Evolutionary conservation across 2,797 vertebrate species (phyloP).

Genomic region (Lemur catta): DNA sequence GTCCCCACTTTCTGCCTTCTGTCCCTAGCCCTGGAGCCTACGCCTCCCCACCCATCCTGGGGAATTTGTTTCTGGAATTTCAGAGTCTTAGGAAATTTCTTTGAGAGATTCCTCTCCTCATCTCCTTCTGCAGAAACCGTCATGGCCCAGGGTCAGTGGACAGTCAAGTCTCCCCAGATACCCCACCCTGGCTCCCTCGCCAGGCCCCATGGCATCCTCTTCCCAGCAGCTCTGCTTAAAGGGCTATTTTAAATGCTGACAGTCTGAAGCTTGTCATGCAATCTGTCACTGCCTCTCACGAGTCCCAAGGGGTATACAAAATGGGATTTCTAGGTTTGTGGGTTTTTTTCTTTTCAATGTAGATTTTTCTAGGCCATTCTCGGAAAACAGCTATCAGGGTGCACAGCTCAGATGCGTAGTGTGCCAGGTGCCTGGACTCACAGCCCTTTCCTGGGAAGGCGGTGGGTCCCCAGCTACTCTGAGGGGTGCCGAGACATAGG

Average conservation of each 20-base stretch:
- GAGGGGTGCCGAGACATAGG: neutral
- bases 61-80: neutral
- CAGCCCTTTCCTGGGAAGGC: neutral
- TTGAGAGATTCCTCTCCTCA: neutral
- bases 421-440: accelerated
- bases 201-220: accelerated
- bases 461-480: neutral
- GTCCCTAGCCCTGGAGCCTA: neutral
- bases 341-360: neutral
- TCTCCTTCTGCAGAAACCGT: neutral
- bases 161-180: accelerated
- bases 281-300: slow-evolving; percentile 47
- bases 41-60: accelerated
- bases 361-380: slow-evolving; percentile 25
- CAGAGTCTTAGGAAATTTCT: neutral
- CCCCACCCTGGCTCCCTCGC: neutral
- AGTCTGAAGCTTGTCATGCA: neutral
- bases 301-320: neutral
- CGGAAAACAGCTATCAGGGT: neutral
- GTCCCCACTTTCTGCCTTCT: accelerated
- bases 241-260: slow-evolving; percentile 44
- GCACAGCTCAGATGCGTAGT: neutral
- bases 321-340: slow-evolving; percentile 45
- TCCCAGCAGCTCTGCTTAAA: neutral
- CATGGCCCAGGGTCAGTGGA: neutral